Evolutionary conservation across 2,797 vertebrate species (phyloP).

Genomic region (Podarcis lilfordi): DNA sequence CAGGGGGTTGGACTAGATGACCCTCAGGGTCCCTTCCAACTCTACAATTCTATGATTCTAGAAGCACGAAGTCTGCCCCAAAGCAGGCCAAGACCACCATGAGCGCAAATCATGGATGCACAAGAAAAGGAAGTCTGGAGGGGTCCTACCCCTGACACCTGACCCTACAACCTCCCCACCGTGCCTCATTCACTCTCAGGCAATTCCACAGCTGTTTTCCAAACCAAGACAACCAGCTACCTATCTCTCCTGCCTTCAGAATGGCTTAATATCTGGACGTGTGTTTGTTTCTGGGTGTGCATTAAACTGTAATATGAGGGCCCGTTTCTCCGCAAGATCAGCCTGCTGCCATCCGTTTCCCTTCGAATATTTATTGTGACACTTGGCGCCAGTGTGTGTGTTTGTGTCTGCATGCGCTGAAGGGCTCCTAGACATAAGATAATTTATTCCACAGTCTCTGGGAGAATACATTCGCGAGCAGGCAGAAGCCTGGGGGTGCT

Average conservation of each 20-base stretch:
- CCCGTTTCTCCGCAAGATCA: constrained; percentile 25
- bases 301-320: constrained; percentile 43
- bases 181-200: background rate
- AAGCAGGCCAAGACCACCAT: no score
- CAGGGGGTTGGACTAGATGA: no score
- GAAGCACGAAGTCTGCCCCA: no score
- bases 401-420: background rate
- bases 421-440: constrained; percentile 36
- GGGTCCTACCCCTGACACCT: no score
- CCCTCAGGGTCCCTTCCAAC: no score
- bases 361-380: constrained; percentile 41
- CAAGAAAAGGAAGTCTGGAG: no score
- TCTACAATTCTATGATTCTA: no score
- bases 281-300: background rate
- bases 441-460: constrained; percentile 48
- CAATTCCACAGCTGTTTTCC: no score
- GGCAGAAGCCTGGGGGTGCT: background rate
- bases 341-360: constrained; percentile 48
- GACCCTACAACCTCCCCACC: background rate
- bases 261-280: background rate
- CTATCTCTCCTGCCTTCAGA: background rate
- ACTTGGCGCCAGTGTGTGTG: background rate
- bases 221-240: background rate
- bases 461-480: constrained; percentile 7
- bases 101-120: no score